These are phyloP conservation scores for Siniperca undulata DNA, from an alignment of 2,797 vertebrate genomes.

Conservation along the genomic window DNA sequence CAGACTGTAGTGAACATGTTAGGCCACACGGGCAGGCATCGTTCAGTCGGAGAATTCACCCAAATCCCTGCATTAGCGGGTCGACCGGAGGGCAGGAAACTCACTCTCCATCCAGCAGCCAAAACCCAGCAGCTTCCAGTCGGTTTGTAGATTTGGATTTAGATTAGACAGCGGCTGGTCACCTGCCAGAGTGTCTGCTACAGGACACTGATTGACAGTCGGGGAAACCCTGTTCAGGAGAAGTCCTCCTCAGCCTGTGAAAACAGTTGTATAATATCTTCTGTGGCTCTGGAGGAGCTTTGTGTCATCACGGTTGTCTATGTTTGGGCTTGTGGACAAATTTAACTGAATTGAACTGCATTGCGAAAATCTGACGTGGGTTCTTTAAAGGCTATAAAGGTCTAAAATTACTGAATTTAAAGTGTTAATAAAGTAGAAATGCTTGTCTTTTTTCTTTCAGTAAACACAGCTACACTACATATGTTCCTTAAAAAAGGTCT, in stretches of 20 bases:
- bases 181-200: slow-evolving; percentile 6
- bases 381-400: too few species aligned
- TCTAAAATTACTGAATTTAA: too few species aligned
- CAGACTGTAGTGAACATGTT: slow-evolving; percentile 35
- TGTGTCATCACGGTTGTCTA: neutral
- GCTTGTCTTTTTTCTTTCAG: too few species aligned
- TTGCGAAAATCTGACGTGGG: neutral
- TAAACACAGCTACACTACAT: too few species aligned
- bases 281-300: neutral
- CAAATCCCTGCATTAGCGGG: neutral
- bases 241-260: neutral
- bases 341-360: neutral
- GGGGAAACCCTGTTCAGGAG: slow-evolving; percentile 13
- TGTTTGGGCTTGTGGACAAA: neutral
- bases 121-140: slow-evolving; percentile 22
- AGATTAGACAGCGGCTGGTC: slow-evolving; percentile 24
- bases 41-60: slow-evolving; percentile 7
- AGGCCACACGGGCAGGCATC: neutral
- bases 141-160: slow-evolving; percentile 6
- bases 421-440: neutral
- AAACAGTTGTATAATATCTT: neutral
- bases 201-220: slow-evolving; percentile 7
- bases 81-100: slow-evolving; percentile 11
- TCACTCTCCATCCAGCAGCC: neutral
- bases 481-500: too few species aligned